phyloP scores from a whole-genome alignment of 2,888 invertebrate species.

The Melipona bicolor region DNA sequence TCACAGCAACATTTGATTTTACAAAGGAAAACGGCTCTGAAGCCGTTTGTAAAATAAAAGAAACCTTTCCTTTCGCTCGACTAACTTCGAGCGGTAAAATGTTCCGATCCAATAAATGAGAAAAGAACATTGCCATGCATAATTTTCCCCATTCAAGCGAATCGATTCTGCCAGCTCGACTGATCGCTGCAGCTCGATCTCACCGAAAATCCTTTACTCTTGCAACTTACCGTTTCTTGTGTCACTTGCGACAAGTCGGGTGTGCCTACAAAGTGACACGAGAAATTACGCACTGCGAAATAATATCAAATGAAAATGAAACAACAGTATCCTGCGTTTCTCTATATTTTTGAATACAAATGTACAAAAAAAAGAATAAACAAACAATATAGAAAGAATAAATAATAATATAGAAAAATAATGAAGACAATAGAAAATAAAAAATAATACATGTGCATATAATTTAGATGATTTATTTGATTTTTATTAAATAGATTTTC shows the following conservation, averaged over 20 bases:
- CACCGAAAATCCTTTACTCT: slow-evolving; percentile 3
- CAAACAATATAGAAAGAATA: no score
- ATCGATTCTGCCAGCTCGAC: slow-evolving; percentile 46
- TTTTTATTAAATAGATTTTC: no score
- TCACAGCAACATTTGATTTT: not conserved
- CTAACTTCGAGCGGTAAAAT: slow-evolving; percentile 44
- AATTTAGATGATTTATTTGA: no score
- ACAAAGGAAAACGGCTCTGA: slow-evolving; percentile 9
- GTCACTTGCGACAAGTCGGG: not conserved
- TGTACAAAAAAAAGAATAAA: not conserved
- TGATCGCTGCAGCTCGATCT: slow-evolving; percentile 35
- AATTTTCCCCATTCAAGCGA: slow-evolving; percentile 48
- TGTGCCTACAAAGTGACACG: not conserved
- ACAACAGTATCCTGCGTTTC: not conserved
- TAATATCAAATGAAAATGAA: not conserved
- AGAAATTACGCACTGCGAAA: not conserved
- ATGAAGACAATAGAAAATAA: not conserved
- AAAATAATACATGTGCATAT: not conserved
- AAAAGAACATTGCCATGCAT: slow-evolving; percentile 37
- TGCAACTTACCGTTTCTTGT: not conserved
- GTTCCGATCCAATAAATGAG: slow-evolving; percentile 65
- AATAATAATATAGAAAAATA: no score
- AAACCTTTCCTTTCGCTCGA: slow-evolving; percentile 45
- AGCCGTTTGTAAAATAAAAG: slow-evolving; percentile 23
- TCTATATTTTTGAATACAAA: not conserved